phyloP scores from a whole-genome alignment of 2,113 vertebrate genomes.

The Hippocampus abdominalis region DNA sequence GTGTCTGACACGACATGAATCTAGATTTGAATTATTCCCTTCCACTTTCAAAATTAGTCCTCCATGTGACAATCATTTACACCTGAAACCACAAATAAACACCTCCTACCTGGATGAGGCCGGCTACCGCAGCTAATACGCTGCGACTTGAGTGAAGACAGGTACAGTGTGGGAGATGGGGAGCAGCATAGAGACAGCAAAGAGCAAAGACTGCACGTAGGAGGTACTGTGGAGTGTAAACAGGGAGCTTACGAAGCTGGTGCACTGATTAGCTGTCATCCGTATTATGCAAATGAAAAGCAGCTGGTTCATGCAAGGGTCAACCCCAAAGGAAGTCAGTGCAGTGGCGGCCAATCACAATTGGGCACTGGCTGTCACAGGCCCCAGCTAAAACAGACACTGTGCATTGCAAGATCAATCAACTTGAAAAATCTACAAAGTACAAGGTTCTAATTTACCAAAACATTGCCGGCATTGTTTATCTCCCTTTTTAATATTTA shows the following conservation, averaged over 20 bases:
- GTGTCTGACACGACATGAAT: background rate
- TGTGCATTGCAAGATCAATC: background rate
- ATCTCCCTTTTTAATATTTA: background rate
- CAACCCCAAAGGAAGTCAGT: constrained; percentile 57
- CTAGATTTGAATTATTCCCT: background rate
- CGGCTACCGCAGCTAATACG: background rate
- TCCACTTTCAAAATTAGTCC: background rate
- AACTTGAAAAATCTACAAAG: background rate
- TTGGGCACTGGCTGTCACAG: constrained; percentile 18
- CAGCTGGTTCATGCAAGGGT: constrained; percentile 58
- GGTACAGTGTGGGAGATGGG: background rate
- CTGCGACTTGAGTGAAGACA: background rate
- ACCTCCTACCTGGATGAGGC: background rate
- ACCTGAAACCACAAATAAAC: constrained; percentile 1
- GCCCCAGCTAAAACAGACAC: constrained; percentile 23
- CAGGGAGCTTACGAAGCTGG: constrained; percentile 28
- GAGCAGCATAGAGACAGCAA: constrained; percentile 5
- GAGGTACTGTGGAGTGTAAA: constrained; percentile 23
- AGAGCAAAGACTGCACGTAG: constrained; percentile 8
- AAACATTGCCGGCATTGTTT: background rate
- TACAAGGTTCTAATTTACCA: background rate
- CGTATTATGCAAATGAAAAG: constrained; percentile 63
- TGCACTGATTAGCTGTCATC: constrained; percentile 60
- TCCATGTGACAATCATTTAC: background rate
- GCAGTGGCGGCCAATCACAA: constrained; percentile 42